Percentiles rank a stretch among this genome's conserved stretches.
Evolutionary conservation across 2,113 vertebrate genomes (phyloP).

Genomic region (Typhlomys cinereus): DNA sequence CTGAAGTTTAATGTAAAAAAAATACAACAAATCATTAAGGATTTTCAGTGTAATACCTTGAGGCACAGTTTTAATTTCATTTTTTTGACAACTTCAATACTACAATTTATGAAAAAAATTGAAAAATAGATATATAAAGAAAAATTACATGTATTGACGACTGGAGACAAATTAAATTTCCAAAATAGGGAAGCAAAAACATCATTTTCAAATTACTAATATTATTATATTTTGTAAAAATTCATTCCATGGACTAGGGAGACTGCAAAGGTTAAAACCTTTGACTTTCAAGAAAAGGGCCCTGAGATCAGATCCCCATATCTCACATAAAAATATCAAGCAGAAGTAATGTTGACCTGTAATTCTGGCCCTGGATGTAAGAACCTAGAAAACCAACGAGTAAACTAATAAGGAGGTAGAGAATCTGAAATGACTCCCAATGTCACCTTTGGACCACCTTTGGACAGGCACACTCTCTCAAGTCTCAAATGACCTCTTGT

Average conservation of each 20-base stretch:
- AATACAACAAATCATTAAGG: neutral
- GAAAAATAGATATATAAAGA: neutral
- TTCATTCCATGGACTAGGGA: neutral
- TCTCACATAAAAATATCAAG: too few species aligned
- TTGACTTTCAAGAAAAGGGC: too few species aligned
- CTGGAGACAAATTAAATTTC: neutral
- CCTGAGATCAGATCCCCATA: too few species aligned
- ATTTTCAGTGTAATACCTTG: neutral
- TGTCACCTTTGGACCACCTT: too few species aligned
- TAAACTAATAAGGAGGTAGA: too few species aligned
- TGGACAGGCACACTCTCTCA: too few species aligned
- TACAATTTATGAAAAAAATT: neutral
- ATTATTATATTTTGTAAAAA: slow-evolving; percentile 27
- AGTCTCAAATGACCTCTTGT: too few species aligned
- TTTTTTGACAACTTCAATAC: neutral
- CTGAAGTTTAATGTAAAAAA: slow-evolving; percentile 5
- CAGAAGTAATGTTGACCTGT: too few species aligned
- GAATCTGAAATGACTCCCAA: too few species aligned
- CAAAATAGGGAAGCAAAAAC: neutral
- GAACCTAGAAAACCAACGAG: too few species aligned
- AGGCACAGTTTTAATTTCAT: neutral
- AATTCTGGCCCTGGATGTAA: too few species aligned
- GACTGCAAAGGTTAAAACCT: neutral
- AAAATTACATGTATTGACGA: neutral
- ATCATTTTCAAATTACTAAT: neutral